Percentiles rank a stretch among this genome's conserved stretches.
Conservation (phyloP, 2,113 vertebrate species). For the Pseudois nayaur region DNA sequence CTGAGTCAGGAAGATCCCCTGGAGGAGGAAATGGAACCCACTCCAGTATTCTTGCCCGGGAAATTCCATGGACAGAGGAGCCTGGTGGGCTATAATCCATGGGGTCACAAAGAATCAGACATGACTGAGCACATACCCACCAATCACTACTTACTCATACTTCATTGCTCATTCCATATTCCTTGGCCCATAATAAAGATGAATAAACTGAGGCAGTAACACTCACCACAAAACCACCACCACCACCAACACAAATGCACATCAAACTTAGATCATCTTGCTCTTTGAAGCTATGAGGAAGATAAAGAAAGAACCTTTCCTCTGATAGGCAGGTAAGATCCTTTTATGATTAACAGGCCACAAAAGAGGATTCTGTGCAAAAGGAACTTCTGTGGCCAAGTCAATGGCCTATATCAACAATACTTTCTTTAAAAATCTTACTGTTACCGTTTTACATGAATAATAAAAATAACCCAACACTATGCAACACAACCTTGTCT, state of each 20-base stretch:
- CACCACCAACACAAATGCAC: fast-evolving
- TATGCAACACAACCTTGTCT: not conserved
- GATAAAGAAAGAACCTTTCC: not conserved
- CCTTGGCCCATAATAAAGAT: not conserved
- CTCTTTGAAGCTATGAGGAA: not conserved
- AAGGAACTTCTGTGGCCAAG: not conserved
- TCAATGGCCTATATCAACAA: not conserved
- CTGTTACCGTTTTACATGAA: not conserved
- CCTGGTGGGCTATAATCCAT: not conserved
- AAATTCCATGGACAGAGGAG: not conserved
- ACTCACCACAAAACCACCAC: not conserved
- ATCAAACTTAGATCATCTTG: not conserved
- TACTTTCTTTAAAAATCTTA: not conserved
- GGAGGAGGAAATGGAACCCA: not conserved
- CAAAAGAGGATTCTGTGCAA: not conserved
- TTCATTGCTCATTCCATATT: not conserved
- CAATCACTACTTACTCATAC: not conserved
- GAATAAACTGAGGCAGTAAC: not conserved
- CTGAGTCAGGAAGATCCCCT: not conserved
- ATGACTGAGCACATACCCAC: not conserved
- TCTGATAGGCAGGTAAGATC: not conserved
- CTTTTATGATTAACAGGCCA: not conserved
- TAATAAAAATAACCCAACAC: not conserved
- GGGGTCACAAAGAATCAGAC: not conserved
- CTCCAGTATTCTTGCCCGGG: not conserved